phyloP scores from a whole-genome alignment of 2,797 vertebrate species.

The Strix occidentalis region DNA sequence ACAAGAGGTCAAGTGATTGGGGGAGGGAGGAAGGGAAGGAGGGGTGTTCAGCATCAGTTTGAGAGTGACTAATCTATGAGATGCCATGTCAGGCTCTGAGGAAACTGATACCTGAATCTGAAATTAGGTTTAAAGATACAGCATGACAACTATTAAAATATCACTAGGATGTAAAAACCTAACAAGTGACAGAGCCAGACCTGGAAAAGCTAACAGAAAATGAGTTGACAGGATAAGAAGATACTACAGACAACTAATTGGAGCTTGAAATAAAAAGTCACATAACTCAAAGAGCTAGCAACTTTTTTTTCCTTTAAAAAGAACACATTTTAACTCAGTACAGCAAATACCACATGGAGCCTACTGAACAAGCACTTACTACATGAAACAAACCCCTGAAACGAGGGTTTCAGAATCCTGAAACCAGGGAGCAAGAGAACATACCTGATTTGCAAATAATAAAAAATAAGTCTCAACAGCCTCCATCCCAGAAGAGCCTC shows the following conservation, averaged over 20 bases:
- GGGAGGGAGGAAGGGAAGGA: rapidly evolving
- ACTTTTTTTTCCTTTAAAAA: not conserved
- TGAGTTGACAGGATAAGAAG: not conserved
- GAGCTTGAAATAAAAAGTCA: not conserved
- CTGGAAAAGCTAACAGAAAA: not conserved
- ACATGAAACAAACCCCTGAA: not conserved
- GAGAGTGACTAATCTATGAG: not conserved
- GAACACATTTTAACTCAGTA: not conserved
- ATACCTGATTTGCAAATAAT: not conserved
- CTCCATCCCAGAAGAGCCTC: not conserved
- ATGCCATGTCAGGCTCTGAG: not conserved
- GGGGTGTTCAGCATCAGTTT: not conserved
- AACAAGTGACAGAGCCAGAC: not conserved
- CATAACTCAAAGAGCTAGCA: not conserved
- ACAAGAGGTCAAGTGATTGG: not conserved
- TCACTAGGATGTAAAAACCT: not conserved
- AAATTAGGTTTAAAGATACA: not conserved
- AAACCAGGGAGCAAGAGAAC: not conserved
- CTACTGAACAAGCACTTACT: not conserved
- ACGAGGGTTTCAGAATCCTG: not conserved
- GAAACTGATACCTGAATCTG: not conserved
- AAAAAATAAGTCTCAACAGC: not conserved
- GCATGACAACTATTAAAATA: not conserved
- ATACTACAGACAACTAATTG: not conserved
- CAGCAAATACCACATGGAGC: not conserved